Percentiles rank a stretch among this genome's conserved stretches.
Conservation (phyloP, 2,797 vertebrate species). For the Fundulus diaphanus region DNA sequence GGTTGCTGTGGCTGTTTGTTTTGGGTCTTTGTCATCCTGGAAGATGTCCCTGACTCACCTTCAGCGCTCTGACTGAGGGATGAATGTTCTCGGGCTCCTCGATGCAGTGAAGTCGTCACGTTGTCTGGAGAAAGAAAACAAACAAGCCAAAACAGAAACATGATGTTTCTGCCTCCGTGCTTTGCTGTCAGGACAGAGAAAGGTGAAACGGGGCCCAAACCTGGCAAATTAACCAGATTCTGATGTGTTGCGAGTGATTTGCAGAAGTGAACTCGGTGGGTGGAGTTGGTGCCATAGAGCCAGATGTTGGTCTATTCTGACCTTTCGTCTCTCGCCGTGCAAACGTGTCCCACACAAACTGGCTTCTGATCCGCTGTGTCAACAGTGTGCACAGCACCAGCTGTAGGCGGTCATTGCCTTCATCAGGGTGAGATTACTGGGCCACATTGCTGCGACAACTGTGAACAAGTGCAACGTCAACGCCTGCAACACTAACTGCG, state of each 20-base stretch:
- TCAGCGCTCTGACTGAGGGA: neutral
- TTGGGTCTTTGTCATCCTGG: neutral
- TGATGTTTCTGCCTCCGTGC: neutral
- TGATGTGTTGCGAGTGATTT: too few species aligned
- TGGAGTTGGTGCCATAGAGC: too few species aligned
- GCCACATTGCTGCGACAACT: too few species aligned
- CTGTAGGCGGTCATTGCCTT: too few species aligned
- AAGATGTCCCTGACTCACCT: neutral
- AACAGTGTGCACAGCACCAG: too few species aligned
- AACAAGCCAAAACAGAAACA: neutral
- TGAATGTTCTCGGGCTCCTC: neutral
- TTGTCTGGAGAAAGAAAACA: neutral
- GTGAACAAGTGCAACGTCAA: too few species aligned
- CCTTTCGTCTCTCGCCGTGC: too few species aligned
- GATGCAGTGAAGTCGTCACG: neutral
- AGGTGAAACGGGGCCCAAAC: neutral
- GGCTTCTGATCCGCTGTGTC: too few species aligned
- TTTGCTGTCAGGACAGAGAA: neutral
- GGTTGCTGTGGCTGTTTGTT: neutral
- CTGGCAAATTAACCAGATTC: neutral
- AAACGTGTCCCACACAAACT: too few species aligned
- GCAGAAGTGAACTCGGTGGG: too few species aligned
- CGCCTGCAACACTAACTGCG: too few species aligned
- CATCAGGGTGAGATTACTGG: too few species aligned
- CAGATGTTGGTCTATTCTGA: neutral